Conservation (phyloP, 2,888 invertebrate species). For the Trachelus tabidus region DNA sequence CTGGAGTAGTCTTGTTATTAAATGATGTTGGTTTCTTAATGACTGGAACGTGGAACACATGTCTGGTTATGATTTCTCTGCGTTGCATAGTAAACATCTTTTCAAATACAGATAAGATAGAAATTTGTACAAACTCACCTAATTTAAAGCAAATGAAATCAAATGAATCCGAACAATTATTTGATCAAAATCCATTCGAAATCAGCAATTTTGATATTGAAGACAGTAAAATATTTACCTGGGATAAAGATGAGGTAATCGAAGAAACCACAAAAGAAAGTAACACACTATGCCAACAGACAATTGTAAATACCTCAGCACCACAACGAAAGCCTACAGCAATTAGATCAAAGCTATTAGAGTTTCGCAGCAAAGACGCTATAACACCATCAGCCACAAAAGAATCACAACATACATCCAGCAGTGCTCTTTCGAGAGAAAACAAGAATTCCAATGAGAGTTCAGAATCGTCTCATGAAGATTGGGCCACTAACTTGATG, state of each 20-base stretch:
- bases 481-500: neutral
- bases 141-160: constrained; percentile 3
- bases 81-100: constrained; percentile 57
- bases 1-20: constrained; percentile 53
- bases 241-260: neutral
- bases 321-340: neutral
- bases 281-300: neutral
- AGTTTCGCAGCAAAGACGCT: constrained; percentile 26
- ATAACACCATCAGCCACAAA: constrained; percentile 12
- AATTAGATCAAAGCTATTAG: constrained; percentile 11
- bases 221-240: neutral
- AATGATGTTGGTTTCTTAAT: constrained; percentile 54
- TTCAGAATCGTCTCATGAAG: neutral
- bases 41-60: constrained; percentile 39
- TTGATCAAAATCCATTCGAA: neutral
- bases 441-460: constrained; percentile 4
- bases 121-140: constrained; percentile 3
- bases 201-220: neutral
- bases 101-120: constrained; percentile 40
- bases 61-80: constrained; percentile 52
- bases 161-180: constrained; percentile 1
- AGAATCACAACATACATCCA: neutral
- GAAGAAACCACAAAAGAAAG: neutral
- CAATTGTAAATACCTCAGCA: neutral
- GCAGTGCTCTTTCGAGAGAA: neutral